Evolutionary conservation across 2,888 invertebrate genomes (phyloP).

Genomic region (Drosophila monieri): DNA sequence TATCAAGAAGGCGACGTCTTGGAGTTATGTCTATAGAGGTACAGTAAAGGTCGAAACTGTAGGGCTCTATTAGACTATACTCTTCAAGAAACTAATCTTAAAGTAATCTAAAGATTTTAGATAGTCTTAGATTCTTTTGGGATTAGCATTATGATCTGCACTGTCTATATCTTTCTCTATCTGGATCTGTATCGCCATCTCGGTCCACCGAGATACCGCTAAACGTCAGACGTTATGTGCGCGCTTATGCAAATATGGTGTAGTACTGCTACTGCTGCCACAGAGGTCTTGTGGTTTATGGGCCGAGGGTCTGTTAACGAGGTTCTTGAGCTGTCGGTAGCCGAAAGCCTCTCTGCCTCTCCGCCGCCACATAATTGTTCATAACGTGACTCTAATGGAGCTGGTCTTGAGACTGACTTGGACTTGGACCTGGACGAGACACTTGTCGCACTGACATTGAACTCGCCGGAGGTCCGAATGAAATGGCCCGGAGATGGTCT

Average conservation of each 20-base stretch:
- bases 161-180: background rate
- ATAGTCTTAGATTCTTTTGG: background rate
- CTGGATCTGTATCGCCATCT: too few species aligned
- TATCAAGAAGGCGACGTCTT: slow-evolving; percentile 49
- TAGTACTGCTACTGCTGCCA: slow-evolving; percentile 11
- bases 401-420: slow-evolving; percentile 19
- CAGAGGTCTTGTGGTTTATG: slow-evolving; percentile 54
- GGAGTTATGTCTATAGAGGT: background rate
- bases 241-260: slow-evolving; percentile 66
- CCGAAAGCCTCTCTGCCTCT: slow-evolving; percentile 16
- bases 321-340: slow-evolving; percentile 42
- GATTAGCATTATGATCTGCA: background rate
- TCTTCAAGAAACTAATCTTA: background rate
- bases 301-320: slow-evolving; percentile 48
- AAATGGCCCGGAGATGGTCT: slow-evolving; percentile 32
- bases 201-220: slow-evolving; percentile 72
- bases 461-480: slow-evolving; percentile 46
- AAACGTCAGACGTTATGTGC: slow-evolving; percentile 67
- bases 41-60: background rate
- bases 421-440: slow-evolving; percentile 27
- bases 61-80: background rate
- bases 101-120: too few species aligned
- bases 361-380: slow-evolving; percentile 57
- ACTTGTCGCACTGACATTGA: slow-evolving; percentile 70
- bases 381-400: slow-evolving; percentile 68